Evolutionary conservation across 2,888 invertebrate genomes (phyloP).

Genomic region (Tenthredo livida): DNA sequence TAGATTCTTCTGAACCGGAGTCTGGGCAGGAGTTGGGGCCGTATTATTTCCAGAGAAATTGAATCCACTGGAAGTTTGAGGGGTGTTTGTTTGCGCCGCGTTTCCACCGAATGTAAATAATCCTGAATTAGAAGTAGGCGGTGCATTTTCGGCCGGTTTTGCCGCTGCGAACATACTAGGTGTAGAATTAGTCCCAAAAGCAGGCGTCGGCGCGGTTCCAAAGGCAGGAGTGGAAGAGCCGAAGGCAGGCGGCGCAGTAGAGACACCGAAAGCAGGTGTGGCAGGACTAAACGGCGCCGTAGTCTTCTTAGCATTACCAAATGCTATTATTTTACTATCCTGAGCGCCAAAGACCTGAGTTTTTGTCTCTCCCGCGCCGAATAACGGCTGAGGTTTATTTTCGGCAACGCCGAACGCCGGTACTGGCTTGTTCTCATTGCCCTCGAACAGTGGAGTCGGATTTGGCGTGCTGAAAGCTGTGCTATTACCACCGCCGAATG

Average conservation of each 20-base stretch:
- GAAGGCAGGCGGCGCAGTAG: slow-evolving; percentile 55
- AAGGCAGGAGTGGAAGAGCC: slow-evolving; percentile 62
- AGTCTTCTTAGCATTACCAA: slow-evolving; percentile 62
- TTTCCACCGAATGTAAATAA: slow-evolving; percentile 70
- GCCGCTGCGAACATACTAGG: slow-evolving; percentile 65
- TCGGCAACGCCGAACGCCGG: slow-evolving; percentile 52
- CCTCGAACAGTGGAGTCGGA: slow-evolving; percentile 37
- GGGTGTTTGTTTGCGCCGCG: slow-evolving; percentile 58
- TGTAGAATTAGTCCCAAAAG: slow-evolving; percentile 60
- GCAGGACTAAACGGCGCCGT: slow-evolving; percentile 62
- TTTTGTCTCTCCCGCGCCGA: slow-evolving; percentile 59
- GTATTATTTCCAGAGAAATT: slow-evolving; percentile 41
- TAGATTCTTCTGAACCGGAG: slow-evolving; percentile 60
- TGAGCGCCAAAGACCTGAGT: slow-evolving; percentile 61
- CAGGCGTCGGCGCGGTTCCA: slow-evolving; percentile 58
- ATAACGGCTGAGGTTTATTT: slow-evolving; percentile 59
- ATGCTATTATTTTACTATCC: slow-evolving; percentile 63
- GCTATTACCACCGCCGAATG: slow-evolving; percentile 54
- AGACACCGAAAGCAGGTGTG: slow-evolving; percentile 56
- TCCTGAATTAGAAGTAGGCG: slow-evolving; percentile 58
- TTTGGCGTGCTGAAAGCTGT: slow-evolving; percentile 42
- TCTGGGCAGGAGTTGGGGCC: slow-evolving; percentile 54
- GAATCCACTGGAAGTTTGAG: slow-evolving; percentile 56
- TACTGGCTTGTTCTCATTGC: slow-evolving; percentile 54
- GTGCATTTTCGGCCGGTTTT: slow-evolving; percentile 58